Evolutionary conservation across 1,140 invertebrate genomes (phyloP), one percentile per base, ranked within the genome.

Genomic region (Archivesica marissinica): DNA sequence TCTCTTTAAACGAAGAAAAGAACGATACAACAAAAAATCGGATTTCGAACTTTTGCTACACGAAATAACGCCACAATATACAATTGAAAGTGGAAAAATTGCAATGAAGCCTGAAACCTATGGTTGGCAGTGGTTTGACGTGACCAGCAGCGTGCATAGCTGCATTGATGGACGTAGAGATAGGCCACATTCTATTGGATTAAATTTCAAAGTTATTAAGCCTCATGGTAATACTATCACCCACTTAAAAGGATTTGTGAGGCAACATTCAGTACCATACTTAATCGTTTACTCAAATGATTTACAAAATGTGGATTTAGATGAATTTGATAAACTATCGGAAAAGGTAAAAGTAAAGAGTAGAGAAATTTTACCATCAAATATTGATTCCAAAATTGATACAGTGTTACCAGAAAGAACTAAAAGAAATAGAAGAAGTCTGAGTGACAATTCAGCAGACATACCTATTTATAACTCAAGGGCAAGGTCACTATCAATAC

Each of bases 231-330:
- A 89, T 85, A 15, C 72, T 79, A 30, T 85, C 20, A 78, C 91
- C 33, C 64, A 86, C 25, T 82, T 92, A 56, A 88, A 87, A 83
- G 91, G 87, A 78, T 92, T 90, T 54, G 86, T 88, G 15, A 85
- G 80, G 23, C 90, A 88, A 39, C 91, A 93, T 82, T 93, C 93
- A 17, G 78, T 90, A 76, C 93, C 94, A 30, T 94, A 93, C 86
- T 86, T 94, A n/a, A 89, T 94, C 39, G 86, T 94, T 23, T 94
- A 93, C 86, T 94, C 94, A 0, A 93, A 94, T 78, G 93, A 94
- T 59, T 92, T 90, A 38, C 88, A 93, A 82, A 88, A 87, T 52
- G 88, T 91, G 47, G 86, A 89, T 50, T 76, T 91, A 52, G 89
- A 90, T 11, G 85, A 90, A 59, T 66, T 92, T 50, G 89, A 91